Evolutionary conservation across 2,113 vertebrate species (phyloP), one percentile per base, ranked within the genome.

Genomic region (Kryptolebias marmoratus): DNA sequence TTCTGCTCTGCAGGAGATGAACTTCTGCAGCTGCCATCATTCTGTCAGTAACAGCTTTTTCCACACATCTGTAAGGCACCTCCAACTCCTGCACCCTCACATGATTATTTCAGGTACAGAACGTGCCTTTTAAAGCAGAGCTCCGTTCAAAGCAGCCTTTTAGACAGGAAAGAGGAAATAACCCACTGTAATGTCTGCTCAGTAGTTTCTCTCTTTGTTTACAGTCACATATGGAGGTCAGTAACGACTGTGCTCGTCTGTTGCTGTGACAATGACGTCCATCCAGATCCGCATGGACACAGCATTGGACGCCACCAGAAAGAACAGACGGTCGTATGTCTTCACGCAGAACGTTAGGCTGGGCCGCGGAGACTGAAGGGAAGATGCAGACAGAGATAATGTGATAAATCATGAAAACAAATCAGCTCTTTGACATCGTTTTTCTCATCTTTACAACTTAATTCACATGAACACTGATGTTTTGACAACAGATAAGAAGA

Each of bases 271-370:
- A 1, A 97, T 95, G 48, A 96, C 96, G 1, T 96, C 96, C 93
- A 97, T 97, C 96, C 96, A 97, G 28, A 97, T 97, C 1, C 96
- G 90, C 96, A 97, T 95, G 71, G 96, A 94, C 14, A 96, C 95
- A 0, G 95, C 90, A 18, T 91, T 96, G 1, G 94, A 93, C 0
- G 96, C 95, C 76, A 95, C 96, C 84, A 97, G 93, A 69, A 95
- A 97, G 88, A 96, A 97, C 1, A 96, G 95, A 0, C 96, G 94
- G 76, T 97, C 96, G 0, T 96, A 96, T 0, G 96, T 97, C 88
- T 97, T 97, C 85, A 97, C 92, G 9, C 96, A 97, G 89, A 97
- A 97, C 0, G 96, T 97, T 82, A 97, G 88, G 39, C 89, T 94
- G 44, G 96, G 95, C 18, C 88, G 93, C 2, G 96, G 96, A 79